A percentile compares a stretch with the other conserved stretches of the same genome.
These are phyloP conservation scores for Riparia riparia DNA, from an alignment of 2,113 vertebrate species.

Conservation along the genomic window DNA sequence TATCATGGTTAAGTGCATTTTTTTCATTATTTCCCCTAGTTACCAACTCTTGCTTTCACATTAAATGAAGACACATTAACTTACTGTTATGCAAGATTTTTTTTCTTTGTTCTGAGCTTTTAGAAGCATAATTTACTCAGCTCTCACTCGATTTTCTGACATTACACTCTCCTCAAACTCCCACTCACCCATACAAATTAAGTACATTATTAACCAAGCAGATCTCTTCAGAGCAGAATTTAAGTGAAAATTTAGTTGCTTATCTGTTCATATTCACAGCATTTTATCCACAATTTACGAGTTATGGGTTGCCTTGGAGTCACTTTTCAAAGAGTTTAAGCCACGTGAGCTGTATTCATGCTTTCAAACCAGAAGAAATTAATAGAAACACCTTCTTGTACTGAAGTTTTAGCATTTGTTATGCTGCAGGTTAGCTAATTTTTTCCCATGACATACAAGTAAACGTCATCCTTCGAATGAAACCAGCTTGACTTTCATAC, in stretches of 20 bases:
- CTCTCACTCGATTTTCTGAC: constrained; percentile 65
- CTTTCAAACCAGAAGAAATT: neutral
- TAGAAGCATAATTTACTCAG: constrained; percentile 61
- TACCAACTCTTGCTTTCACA: constrained; percentile 31
- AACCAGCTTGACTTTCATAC: neutral
- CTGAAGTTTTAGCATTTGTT: neutral
- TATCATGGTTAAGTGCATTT: neutral
- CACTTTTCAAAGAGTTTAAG: constrained; percentile 9
- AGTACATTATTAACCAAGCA: constrained; percentile 72
- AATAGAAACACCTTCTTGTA: neutral
- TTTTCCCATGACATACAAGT: neutral
- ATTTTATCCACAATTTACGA: constrained; percentile 21
- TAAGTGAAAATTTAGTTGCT: constrained; percentile 50
- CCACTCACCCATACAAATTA: constrained; percentile 73
- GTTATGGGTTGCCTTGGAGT: neutral
- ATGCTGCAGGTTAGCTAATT: neutral
- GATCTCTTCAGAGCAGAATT: constrained; percentile 56
- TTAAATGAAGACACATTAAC: constrained; percentile 53
- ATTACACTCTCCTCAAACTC: constrained; percentile 72
- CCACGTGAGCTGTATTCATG: neutral
- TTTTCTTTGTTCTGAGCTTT: constrained; percentile 64
- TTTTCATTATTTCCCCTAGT: constrained; percentile 51
- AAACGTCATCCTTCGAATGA: neutral
- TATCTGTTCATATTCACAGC: constrained; percentile 29
- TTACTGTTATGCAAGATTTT: constrained; percentile 45